These are phyloP conservation scores for Pherbina coryleti DNA, from an alignment of 2,888 invertebrate species.

Conservation along the genomic window DNA sequence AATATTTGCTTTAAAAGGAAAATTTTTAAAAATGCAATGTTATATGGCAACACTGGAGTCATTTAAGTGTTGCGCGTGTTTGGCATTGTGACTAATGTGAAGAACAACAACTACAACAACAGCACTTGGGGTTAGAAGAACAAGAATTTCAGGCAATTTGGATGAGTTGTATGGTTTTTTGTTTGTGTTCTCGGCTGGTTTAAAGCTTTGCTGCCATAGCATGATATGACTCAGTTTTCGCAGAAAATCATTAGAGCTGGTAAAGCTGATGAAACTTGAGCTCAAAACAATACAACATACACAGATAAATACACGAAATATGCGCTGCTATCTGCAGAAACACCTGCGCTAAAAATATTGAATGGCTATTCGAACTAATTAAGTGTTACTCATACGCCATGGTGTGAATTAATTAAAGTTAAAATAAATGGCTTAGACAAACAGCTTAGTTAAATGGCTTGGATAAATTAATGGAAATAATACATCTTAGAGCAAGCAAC, in stretches of 20 bases:
- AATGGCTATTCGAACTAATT: constrained; percentile 1
- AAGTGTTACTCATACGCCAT: constrained; percentile 7
- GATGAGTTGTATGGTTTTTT: no score
- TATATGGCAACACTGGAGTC: no score
- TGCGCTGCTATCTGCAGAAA: not conserved
- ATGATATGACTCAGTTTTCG: not conserved
- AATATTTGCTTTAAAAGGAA: no score
- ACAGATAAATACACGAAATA: not conserved
- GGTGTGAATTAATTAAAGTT: not conserved
- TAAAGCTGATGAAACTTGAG: not conserved
- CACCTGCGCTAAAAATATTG: not conserved
- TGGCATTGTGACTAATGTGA: no score
- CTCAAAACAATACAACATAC: not conserved
- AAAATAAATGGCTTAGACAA: no score
- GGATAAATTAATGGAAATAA: no score
- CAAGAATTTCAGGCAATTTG: not conserved
- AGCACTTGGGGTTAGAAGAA: not conserved
- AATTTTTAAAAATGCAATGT: no score
- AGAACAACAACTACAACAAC: not conserved
- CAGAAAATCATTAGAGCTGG: not conserved
- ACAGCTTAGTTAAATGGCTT: no score
- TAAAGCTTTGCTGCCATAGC: not conserved
- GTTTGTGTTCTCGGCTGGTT: no score
- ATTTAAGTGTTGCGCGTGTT: no score
- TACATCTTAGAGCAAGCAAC: no score